Base-by-base conservation (phyloP, 1,140 invertebrate genomes). In the Pollicipes pollicipes region DNA sequence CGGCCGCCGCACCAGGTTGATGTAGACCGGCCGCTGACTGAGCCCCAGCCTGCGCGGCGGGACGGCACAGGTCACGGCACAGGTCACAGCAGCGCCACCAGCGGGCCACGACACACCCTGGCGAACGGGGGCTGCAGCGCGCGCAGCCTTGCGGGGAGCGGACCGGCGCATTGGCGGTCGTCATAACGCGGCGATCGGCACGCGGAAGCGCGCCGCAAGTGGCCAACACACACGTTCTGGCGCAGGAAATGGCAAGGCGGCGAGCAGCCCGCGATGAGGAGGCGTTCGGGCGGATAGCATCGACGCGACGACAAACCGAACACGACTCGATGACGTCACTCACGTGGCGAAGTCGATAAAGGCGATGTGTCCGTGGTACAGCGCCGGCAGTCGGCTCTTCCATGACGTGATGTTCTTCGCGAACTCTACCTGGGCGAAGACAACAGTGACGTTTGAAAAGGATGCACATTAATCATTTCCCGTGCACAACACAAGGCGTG, bases 361-460 rank as follows among this genome's bases (percentile, higher is more conserved):
- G 30, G 93, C 93, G 83, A 98, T 86, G 81, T 98, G 96, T 0
- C 96, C 96, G 81, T 98, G 96, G 82, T 96, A 97, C 68, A 98
- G 83, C 0, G 91, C 91, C 68, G 96, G 96, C 77, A 93, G 92
- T 79, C 91, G 88, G 70, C 85, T 85, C 71, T 84, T 81, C 96
- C 96, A 98, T 69, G 84, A 83, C 3, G 90, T 90, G 28, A 98
- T 86, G 82, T 99, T 98, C 75, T 87, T 84, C 74, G 90, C 89
- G 83, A 97, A 95, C 76, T 88, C 85, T 76, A 90, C 84, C 86
- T 91, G 80, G n/a, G n/a, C n/a, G n/a, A n/a, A n/a, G n/a, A n/a
- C n/a, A n/a, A n/a, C n/a, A n/a, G n/a, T n/a, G n/a, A n/a, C n/a
- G n/a, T n/a, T n/a, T n/a, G n/a, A n/a, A n/a, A n/a, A n/a, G n/a